phyloP scores from a whole-genome alignment of 2,888 invertebrate genomes.

The Yponomeuta evonymella region DNA sequence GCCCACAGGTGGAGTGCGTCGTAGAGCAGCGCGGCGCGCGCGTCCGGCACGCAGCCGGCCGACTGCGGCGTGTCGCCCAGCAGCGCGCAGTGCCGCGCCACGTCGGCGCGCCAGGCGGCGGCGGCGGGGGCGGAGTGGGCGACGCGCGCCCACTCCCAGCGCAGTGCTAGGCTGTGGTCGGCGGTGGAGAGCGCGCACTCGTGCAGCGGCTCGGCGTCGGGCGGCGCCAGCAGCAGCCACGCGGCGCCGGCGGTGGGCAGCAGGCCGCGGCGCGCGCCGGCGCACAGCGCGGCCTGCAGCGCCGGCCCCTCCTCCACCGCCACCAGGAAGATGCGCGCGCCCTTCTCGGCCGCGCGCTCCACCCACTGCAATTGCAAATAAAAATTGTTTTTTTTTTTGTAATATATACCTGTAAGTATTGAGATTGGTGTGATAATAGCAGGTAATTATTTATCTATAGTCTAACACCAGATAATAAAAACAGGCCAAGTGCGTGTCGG shows the following conservation, averaged over 20 bases:
- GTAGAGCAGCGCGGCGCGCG: conserved; percentile 52
- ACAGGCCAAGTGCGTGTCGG: too few relatives aligned
- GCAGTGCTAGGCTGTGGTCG: too few relatives aligned
- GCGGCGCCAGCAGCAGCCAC: conserved; percentile 90
- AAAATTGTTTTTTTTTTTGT: too few relatives aligned
- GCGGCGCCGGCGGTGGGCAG: conserved; percentile 84
- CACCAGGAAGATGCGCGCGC: conserved; percentile 86
- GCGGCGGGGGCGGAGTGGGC: too few relatives aligned
- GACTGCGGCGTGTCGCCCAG: conserved; percentile 18
- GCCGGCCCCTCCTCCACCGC: conserved; percentile 85
- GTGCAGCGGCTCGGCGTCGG: conserved; percentile 31
- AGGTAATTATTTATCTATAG: too few relatives aligned
- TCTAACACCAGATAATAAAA: too few relatives aligned
- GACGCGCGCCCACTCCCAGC: too few relatives aligned
- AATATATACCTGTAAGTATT: too few relatives aligned
- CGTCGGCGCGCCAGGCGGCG: too few relatives aligned
- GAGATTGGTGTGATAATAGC: too few relatives aligned
- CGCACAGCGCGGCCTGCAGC: conserved; percentile 85
- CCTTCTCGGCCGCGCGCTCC: conserved; percentile 35
- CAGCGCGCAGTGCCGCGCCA: too few relatives aligned
- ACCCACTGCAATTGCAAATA: conserved; percentile 42
- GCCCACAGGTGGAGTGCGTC: conserved; percentile 55
- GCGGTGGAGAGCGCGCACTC: conserved; percentile 29
- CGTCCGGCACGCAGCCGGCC: conserved; percentile 27
- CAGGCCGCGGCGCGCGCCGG: conserved; percentile 79